phyloP scores from a whole-genome alignment of 2,888 invertebrate genomes.

The Leptogaster cylindrica region DNA sequence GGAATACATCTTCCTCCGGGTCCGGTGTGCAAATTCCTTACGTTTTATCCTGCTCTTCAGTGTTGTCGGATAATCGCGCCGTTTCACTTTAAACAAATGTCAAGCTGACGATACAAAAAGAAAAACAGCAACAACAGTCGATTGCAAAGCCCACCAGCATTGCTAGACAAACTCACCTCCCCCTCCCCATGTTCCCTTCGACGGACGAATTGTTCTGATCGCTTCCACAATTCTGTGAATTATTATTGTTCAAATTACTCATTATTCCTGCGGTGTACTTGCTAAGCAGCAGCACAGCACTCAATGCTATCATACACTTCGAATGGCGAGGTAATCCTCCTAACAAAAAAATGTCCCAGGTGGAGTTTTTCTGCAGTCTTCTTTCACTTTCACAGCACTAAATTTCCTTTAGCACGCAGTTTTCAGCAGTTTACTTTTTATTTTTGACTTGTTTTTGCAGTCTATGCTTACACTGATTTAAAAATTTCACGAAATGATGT shows the following conservation, averaged over 20 bases:
- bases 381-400: too few relatives aligned
- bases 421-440: too few relatives aligned
- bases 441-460: too few relatives aligned
- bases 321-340: too few relatives aligned
- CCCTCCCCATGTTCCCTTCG: constrained; percentile 59
- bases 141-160: not conserved
- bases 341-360: too few relatives aligned
- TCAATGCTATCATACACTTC: constrained; percentile 61
- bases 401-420: too few relatives aligned
- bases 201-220: constrained; percentile 58
- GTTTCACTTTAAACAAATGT: not conserved
- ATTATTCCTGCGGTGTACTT: constrained; percentile 60
- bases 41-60: not conserved
- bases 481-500: too few relatives aligned
- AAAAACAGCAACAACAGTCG: constrained; percentile 11
- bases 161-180: constrained; percentile 51
- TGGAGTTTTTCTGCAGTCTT: too few relatives aligned
- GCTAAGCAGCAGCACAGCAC: constrained; percentile 59
- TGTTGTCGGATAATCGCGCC: too few relatives aligned
- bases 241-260: constrained; percentile 55
- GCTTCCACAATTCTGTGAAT: constrained; percentile 31
- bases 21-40: not conserved
- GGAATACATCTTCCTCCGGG: not conserved
- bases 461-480: too few relatives aligned
- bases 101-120: constrained; percentile 26